phyloP scores from a whole-genome alignment of 2,113 vertebrate genomes.

The Gallinago media region DNA sequence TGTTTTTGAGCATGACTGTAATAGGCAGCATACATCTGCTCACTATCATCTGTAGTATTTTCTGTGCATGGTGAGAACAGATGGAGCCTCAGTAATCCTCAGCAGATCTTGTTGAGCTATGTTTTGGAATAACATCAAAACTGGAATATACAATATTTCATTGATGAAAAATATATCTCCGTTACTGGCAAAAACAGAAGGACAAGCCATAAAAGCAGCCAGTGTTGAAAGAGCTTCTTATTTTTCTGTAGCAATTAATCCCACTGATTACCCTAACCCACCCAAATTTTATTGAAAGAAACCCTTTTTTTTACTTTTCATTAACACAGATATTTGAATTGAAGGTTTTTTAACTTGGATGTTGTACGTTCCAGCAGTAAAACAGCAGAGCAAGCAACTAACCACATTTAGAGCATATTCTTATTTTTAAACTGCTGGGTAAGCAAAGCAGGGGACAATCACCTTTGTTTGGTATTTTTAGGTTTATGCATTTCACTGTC shows the following conservation, averaged over 20 bases:
- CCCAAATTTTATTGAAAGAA: neutral
- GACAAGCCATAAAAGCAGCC: neutral
- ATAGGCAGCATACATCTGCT: constrained; percentile 6
- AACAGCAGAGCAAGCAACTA: neutral
- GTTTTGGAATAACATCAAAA: constrained; percentile 53
- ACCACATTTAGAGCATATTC: neutral
- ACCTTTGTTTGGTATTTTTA: neutral
- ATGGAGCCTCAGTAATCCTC: constrained; percentile 57
- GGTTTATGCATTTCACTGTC: neutral
- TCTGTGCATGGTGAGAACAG: constrained; percentile 19
- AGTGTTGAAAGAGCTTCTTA: neutral
- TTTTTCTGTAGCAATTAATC: neutral
- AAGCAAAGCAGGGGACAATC: neutral
- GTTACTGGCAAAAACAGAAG: neutral
- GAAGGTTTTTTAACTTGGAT: neutral
- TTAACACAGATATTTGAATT: neutral
- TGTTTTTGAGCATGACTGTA: neutral
- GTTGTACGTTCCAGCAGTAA: neutral
- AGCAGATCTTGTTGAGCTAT: constrained; percentile 36
- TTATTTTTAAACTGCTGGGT: neutral
- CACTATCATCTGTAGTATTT: constrained; percentile 20
- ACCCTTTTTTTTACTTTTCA: neutral
- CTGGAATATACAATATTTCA: neutral
- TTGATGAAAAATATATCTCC: neutral
- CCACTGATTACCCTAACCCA: neutral